Conservation (phyloP, 2,113 vertebrate species). For the Limanda limanda region DNA sequence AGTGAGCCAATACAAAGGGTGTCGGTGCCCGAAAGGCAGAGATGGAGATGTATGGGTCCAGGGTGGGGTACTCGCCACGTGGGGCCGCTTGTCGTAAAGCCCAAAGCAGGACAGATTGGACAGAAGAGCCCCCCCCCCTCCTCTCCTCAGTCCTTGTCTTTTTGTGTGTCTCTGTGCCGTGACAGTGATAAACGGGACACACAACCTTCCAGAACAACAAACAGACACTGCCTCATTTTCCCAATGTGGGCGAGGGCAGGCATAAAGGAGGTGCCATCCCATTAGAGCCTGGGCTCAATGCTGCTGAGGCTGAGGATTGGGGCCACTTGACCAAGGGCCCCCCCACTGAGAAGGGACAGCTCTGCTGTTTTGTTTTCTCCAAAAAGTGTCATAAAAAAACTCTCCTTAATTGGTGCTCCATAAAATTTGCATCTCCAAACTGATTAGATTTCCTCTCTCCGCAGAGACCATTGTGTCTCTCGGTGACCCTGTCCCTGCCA, state of each 20-base stretch:
- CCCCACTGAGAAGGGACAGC: slow-evolving; percentile 50
- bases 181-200: slow-evolving; percentile 79
- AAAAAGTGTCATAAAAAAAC: slow-evolving; percentile 79
- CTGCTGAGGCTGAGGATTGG: slow-evolving; percentile 45
- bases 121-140: slow-evolving; percentile 33
- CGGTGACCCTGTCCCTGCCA: slow-evolving; percentile 70
- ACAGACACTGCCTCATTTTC: slow-evolving; percentile 81
- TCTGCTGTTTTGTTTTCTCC: slow-evolving; percentile 76
- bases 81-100: slow-evolving; percentile 70
- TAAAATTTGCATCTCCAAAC: slow-evolving; percentile 84
- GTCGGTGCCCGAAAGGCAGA: slow-evolving; percentile 67
- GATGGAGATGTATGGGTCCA: slow-evolving; percentile 76
- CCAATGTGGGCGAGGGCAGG: slow-evolving; percentile 79
- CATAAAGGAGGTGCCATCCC: slow-evolving; percentile 78
- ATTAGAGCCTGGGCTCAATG: slow-evolving; percentile 77
- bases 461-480: slow-evolving; percentile 61
- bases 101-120: slow-evolving; percentile 78
- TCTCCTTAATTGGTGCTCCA: slow-evolving; percentile 81
- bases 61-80: slow-evolving; percentile 69
- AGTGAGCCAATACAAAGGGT: slow-evolving; percentile 76
- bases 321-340: slow-evolving; percentile 46
- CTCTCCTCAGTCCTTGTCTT: slow-evolving; percentile 37
- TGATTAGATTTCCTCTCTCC: slow-evolving; percentile 80
- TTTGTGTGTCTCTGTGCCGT: slow-evolving; percentile 62
- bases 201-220: slow-evolving; percentile 75